Percentiles rank a stretch among this genome's conserved stretches.
Conservation (phyloP, 1,140 invertebrate genomes). For the Drosophila arawakana region DNA sequence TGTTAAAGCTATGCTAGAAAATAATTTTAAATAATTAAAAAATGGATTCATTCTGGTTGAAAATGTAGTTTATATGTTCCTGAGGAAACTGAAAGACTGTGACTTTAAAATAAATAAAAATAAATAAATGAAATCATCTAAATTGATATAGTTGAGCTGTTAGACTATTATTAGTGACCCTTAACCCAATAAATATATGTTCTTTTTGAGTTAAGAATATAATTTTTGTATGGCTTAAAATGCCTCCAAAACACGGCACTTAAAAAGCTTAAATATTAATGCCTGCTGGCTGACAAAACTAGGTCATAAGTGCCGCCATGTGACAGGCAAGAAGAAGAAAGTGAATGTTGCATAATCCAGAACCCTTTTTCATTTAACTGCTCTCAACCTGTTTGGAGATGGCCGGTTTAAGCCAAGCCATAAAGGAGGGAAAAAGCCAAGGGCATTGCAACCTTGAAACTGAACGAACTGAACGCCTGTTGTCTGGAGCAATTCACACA, state of each 20-base stretch:
- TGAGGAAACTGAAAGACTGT: no score
- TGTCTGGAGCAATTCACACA: slow-evolving; percentile 31
- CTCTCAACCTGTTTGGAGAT: no score
- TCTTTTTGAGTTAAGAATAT: no score
- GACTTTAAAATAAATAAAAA: no score
- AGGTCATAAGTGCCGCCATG: slow-evolving; percentile 65
- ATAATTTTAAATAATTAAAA: slow-evolving; percentile 7
- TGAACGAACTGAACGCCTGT: slow-evolving; percentile 20
- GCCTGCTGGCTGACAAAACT: slow-evolving; percentile 41
- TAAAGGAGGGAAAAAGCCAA: slow-evolving; percentile 34
- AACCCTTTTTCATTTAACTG: slow-evolving; percentile 56
- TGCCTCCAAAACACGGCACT: no score
- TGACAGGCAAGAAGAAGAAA: slow-evolving; percentile 4
- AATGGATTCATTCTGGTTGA: slow-evolving; percentile 9
- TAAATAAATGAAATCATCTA: no score
- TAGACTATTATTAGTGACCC: no score
- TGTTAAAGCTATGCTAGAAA: slow-evolving; percentile 1
- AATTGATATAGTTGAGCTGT: no score
- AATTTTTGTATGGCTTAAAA: no score
- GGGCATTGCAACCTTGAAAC: slow-evolving; percentile 64
- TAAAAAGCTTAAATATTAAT: no score
- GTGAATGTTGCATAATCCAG: slow-evolving; percentile 66
- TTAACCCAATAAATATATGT: no score
- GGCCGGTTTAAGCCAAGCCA: not conserved
- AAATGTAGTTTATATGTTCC: not conserved